Evolutionary conservation across 30 jellyfish, hydroid and myxozoan species (phyloP).

Genomic region (Rhopilema esculentum): DNA sequence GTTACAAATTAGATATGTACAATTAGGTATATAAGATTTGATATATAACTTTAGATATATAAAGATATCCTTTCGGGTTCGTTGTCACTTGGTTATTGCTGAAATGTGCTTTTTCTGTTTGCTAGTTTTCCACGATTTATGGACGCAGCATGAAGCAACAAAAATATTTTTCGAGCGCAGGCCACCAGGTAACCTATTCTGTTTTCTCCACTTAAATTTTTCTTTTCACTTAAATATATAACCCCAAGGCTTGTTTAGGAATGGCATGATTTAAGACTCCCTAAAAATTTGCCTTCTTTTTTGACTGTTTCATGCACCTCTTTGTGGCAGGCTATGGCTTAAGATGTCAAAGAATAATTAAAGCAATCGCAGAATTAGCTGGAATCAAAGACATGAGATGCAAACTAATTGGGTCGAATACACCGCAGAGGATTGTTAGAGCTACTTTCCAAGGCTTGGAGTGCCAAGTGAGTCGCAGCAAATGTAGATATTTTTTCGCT

Average conservation of each 20-base stretch:
- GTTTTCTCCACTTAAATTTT: background rate
- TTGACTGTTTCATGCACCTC: background rate
- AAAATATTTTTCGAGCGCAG: constrained; percentile 76
- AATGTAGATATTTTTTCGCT: too few species aligned
- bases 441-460: constrained; percentile 85
- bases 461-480: constrained; percentile 65
- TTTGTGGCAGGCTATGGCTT: constrained; percentile 77
- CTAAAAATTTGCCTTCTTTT: background rate
- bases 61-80: too few species aligned
- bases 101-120: background rate
- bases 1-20: too few species aligned
- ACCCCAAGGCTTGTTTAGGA: too few species aligned
- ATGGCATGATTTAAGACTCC: too few species aligned
- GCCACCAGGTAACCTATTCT: constrained; percentile 77
- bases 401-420: constrained; percentile 81
- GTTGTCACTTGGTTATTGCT: too few species aligned
- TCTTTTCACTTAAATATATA: too few species aligned
- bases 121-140: constrained; percentile 83
- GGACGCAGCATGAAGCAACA: constrained; percentile 72
- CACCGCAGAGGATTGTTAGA: constrained; percentile 83
- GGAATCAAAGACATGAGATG: constrained; percentile 87
- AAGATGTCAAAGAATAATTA: constrained; percentile 87
- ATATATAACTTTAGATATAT: too few species aligned
- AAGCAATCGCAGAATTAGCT: constrained; percentile 90
- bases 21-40: too few species aligned